Base-by-base conservation (phyloP, 2,888 invertebrate species). In the Philereme transversata region DNA sequence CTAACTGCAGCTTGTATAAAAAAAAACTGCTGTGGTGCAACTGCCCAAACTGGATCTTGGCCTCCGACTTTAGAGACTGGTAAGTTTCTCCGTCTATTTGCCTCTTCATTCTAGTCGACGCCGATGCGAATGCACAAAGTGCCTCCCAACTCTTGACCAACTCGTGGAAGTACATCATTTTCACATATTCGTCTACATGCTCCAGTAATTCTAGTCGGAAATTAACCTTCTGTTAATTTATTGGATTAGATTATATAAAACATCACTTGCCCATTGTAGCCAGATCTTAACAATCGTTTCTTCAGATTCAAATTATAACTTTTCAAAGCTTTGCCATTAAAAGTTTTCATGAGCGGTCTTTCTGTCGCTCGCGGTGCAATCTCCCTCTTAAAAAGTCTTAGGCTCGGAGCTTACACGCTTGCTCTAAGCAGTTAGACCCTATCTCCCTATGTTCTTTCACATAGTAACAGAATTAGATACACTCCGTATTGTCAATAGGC, bases 401-500 rank as follows among this genome's bases (percentile, higher is more conserved):
- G 57, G 47, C 33, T n/a, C 33, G 41, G 43, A 46, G 38, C 47
- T 44, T 38, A 43, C 36, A 35, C 36, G 9, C 22, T 52, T 36
- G 60, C 68, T 62, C 55, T 38, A 48, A 63, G 66, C 63, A 33
- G 5, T 10, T 9, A 69, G 67, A 65, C 74, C 65, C 74, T 52
- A 51, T 60, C 62, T 61, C 45, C 50, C 69, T 59, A 4, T 46
- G 33, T 10, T 70, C 65, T 71, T 70, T 71, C 74, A 74, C 80
- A 72, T 77, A 67, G 81, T 81, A 83, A 86, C 83, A 67, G 79
- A 78, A 82, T 86, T 83, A 77, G 78, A 75, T 78, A 76, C 83
- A 83, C 80, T 83, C 84, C 81, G 68, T 71, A 79, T 83, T 85
- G 79, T 88, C 86, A 86, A 87, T 86, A 79, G 81, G 70, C 78